Conservation (phyloP, 2,888 invertebrate genomes). For the Hypomecis punctinalis region DNA sequence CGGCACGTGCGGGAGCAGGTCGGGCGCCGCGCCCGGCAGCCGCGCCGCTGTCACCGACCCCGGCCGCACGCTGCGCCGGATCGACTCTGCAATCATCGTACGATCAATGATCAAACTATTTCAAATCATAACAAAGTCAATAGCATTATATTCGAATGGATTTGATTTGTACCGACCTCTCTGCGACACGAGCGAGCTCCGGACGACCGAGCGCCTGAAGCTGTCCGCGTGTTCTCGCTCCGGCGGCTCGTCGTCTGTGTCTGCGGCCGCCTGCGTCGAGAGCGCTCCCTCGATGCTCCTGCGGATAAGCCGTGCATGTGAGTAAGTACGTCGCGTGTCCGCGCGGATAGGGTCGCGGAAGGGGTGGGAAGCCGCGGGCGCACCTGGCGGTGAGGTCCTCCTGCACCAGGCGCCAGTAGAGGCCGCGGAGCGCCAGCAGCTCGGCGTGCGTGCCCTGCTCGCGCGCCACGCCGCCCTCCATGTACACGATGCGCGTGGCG, state of each 20-base stretch:
- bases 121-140: too few species aligned
- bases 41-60: conserved; percentile 51
- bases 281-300: conserved; percentile 53
- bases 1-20: conserved; percentile 37
- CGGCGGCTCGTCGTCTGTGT: conserved; percentile 43
- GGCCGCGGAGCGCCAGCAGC: conserved; percentile 85
- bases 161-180: conserved; percentile 5
- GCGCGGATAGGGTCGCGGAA: background rate
- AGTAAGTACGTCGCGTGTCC: background rate
- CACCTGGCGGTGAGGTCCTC: conserved; percentile 82
- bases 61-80: conserved; percentile 59
- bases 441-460: conserved; percentile 90
- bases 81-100: conserved; percentile 47
- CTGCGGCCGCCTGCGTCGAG: conserved; percentile 32
- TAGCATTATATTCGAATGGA: too few species aligned
- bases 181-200: conserved; percentile 45
- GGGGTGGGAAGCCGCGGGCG: conserved; percentile 25
- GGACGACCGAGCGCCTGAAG: conserved; percentile 49
- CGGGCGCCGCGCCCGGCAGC: conserved; percentile 43
- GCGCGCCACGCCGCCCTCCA: conserved; percentile 88
- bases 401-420: conserved; percentile 88
- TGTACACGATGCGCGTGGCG: conserved; percentile 88
- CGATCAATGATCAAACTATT: background rate
- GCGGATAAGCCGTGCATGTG: conserved; percentile 49
- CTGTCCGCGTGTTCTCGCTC: conserved; percentile 26